phyloP scores from a whole-genome alignment of 2,113 vertebrate species.

The Myocastor coypus region DNA sequence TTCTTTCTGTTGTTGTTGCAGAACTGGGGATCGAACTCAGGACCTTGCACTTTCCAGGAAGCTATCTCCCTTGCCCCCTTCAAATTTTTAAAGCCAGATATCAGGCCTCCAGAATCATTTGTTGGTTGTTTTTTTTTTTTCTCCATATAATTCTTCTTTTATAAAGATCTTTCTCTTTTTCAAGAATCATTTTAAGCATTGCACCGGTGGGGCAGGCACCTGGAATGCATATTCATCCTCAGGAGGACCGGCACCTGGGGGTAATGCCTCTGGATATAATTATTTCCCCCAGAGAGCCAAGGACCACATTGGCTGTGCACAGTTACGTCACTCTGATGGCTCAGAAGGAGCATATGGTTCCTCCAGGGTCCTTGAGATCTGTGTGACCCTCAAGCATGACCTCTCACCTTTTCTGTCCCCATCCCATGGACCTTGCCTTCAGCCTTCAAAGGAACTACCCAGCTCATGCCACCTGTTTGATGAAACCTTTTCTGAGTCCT shows the following conservation, averaged over 20 bases:
- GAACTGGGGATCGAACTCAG: too few species aligned
- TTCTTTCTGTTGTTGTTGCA: too few species aligned
- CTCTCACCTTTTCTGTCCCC: background rate
- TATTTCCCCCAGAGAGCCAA: background rate
- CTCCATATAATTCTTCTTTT: background rate
- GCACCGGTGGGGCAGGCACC: background rate
- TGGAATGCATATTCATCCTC: background rate
- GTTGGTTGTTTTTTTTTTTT: background rate
- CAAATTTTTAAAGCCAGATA: background rate
- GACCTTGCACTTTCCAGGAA: too few species aligned
- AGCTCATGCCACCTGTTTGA: background rate
- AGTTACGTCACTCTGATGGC: fast-evolving
- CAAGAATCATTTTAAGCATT: background rate
- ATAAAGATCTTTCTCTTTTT: background rate
- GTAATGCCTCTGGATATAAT: background rate
- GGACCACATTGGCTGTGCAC: background rate
- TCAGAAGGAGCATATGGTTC: background rate
- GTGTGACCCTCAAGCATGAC: fast-evolving
- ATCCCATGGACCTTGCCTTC: background rate
- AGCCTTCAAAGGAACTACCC: background rate
- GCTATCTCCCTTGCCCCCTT: too few species aligned
- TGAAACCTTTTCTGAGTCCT: background rate
- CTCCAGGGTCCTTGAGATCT: background rate
- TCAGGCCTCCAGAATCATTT: background rate
- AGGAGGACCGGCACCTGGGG: background rate